Conservation (phyloP, 2,797 vertebrate species). For the Kryptopterus vitreolus region DNA sequence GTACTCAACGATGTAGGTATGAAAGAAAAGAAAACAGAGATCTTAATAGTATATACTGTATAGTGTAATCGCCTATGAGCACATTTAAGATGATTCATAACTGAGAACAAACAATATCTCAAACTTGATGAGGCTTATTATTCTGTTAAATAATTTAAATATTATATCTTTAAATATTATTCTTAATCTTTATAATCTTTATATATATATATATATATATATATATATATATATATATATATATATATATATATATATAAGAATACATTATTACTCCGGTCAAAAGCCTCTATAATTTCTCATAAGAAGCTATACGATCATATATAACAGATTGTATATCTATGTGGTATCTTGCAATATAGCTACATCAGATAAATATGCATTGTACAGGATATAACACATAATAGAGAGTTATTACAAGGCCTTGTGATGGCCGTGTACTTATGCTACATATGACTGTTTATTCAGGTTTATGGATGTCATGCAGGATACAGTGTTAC, state of each 20-base stretch:
- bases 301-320: background rate
- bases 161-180: too few species aligned
- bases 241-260: too few species aligned
- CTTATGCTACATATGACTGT: background rate
- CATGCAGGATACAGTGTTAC: background rate
- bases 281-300: background rate
- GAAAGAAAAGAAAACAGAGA: background rate
- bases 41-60: background rate
- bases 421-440: too few species aligned
- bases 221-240: too few species aligned
- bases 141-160: too few species aligned
- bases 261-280: background rate
- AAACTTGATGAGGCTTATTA: too few species aligned
- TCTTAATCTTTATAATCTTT: too few species aligned
- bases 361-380: background rate
- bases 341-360: background rate
- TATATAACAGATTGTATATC: background rate
- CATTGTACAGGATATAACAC: background rate
- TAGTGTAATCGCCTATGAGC: too few species aligned
- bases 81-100: too few species aligned
- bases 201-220: too few species aligned
- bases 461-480: background rate
- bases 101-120: too few species aligned
- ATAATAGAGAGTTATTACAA: background rate
- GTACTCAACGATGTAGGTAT: background rate